Evolutionary conservation across 2,113 vertebrate genomes (phyloP).

Genomic region (Balaenoptera acutorostrata): DNA sequence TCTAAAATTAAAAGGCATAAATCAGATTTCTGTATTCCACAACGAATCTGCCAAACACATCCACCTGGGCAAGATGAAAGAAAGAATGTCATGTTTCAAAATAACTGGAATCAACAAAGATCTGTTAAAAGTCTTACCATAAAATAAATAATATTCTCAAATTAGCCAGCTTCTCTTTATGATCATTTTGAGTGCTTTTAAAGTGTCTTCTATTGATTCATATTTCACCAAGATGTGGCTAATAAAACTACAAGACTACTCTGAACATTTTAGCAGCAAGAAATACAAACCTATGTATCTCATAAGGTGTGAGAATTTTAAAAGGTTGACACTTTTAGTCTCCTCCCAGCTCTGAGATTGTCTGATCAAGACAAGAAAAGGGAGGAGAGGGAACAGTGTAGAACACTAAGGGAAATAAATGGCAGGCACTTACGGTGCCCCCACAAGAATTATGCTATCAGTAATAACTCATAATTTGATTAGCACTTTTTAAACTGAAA

Average conservation of each 20-base stretch:
- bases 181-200: slow-evolving; percentile 71
- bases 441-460: neutral
- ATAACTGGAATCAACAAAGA: slow-evolving; percentile 61
- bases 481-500: neutral
- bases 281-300: slow-evolving; percentile 76
- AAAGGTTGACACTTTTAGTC: slow-evolving; percentile 71
- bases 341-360: slow-evolving; percentile 30
- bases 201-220: slow-evolving; percentile 79
- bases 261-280: slow-evolving; percentile 69
- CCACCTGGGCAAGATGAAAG: slow-evolving; percentile 12
- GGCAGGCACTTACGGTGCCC: neutral
- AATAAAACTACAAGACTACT: slow-evolving; percentile 68
- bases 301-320: slow-evolving; percentile 65
- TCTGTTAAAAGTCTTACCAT: slow-evolving; percentile 64
- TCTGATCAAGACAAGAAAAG: slow-evolving; percentile 55
- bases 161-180: slow-evolving; percentile 66
- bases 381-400: neutral
- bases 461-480: neutral
- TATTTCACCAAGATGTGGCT: slow-evolving; percentile 58
- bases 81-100: slow-evolving; percentile 46
- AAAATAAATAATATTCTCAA: slow-evolving; percentile 74
- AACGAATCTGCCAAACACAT: neutral
- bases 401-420: neutral
- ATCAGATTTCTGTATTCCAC: slow-evolving; percentile 8
- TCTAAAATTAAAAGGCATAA: slow-evolving; percentile 49